phyloP scores from a whole-genome alignment of 2,888 invertebrate genomes.

The Oligia fasciuncula region DNA sequence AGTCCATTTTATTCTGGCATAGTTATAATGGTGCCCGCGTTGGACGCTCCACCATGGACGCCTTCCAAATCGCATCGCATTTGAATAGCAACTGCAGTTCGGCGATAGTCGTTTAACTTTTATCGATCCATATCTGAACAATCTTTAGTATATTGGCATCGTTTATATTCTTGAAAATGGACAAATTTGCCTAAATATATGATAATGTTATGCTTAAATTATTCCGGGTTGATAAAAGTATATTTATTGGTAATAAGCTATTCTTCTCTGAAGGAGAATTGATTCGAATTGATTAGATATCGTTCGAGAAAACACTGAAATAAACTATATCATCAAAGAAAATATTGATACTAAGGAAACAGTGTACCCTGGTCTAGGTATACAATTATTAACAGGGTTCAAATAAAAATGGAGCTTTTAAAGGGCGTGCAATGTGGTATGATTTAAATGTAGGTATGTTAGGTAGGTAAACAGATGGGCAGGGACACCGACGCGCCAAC shows the following conservation, averaged over 20 bases:
- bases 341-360: neutral
- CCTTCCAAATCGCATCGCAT: conserved; percentile 86
- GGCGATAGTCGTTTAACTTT: conserved; percentile 80
- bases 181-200: conserved; percentile 31
- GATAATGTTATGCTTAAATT: conserved; percentile 39
- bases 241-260: conserved; percentile 46
- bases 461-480: neutral
- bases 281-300: conserved; percentile 45
- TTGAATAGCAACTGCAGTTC: conserved; percentile 84
- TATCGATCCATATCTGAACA: conserved; percentile 72
- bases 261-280: conserved; percentile 20
- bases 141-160: conserved; percentile 41
- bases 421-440: too few relatives aligned
- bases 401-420: neutral
- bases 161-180: conserved; percentile 33
- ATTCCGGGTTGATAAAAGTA: conserved; percentile 37
- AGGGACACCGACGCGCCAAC: neutral
- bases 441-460: too few relatives aligned
- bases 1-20: conserved; percentile 75
- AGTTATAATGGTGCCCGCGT: conserved; percentile 75
- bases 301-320: neutral
- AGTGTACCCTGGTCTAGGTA: neutral
- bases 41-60: conserved; percentile 79
- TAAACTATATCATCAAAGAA: neutral
- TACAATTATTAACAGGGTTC: neutral